A percentile compares a stretch with the other conserved stretches of the same genome.
These are phyloP conservation scores for Heterotis niloticus DNA, from an alignment of 2,113 vertebrate genomes.

Conservation along the genomic window DNA sequence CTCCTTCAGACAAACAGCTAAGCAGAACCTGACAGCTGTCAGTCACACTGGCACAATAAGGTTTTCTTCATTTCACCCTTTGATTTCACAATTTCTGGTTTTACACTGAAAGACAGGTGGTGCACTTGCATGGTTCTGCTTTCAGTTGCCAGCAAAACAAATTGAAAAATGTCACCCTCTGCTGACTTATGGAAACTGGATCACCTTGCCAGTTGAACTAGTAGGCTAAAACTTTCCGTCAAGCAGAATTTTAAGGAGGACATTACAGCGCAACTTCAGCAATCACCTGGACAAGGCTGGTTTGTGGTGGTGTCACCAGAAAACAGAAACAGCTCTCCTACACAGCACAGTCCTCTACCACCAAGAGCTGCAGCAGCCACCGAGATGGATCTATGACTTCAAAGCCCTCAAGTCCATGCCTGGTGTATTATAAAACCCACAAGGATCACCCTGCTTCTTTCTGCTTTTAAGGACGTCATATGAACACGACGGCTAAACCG, in stretches of 20 bases:
- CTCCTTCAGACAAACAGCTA: neutral
- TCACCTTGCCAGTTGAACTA: neutral
- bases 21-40: neutral
- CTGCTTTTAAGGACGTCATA: neutral
- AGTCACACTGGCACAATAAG: neutral
- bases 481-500: neutral
- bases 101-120: neutral
- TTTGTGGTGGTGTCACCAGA: neutral
- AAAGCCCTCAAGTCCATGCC: neutral
- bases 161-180: neutral
- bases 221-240: neutral
- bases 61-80: neutral
- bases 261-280: neutral
- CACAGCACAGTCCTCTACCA: neutral
- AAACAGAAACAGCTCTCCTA: neutral
- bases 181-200: neutral
- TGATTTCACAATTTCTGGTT: neutral
- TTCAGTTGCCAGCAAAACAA: neutral
- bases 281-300: neutral
- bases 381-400: neutral
- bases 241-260: conserved; percentile 6
- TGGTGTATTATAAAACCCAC: too few species aligned
- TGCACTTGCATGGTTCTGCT: neutral
- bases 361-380: neutral
- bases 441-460: neutral